phyloP scores from a whole-genome alignment of 2,113 vertebrate genomes.

The Eptesicus fuscus region DNA sequence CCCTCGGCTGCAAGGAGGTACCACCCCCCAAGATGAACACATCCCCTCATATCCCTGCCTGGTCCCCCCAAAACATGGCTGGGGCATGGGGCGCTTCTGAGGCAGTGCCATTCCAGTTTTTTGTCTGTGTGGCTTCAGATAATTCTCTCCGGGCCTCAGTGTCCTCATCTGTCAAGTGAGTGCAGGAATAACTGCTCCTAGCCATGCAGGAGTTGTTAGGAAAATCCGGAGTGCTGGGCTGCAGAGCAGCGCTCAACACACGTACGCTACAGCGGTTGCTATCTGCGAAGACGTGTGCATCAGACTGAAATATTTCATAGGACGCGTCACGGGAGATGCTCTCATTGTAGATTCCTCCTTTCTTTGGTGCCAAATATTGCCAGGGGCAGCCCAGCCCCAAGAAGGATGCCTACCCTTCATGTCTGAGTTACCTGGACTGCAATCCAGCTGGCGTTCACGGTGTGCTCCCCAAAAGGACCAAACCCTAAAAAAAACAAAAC shows the following conservation, averaged over 20 bases:
- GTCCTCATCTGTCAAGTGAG: neutral
- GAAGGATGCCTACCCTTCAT: neutral
- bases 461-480: constrained; percentile 86
- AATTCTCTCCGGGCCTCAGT: neutral
- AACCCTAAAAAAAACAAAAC: constrained; percentile 82
- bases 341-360: neutral
- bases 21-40: neutral
- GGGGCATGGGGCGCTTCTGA: neutral
- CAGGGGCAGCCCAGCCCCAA: neutral
- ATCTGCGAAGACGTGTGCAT: neutral
- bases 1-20: neutral
- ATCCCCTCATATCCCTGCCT: neutral
- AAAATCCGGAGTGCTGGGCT: neutral
- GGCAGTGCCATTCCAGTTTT: neutral
- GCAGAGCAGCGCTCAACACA: neutral
- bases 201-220: neutral
- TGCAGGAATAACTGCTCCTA: neutral
- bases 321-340: neutral
- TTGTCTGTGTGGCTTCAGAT: neutral
- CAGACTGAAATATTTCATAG: neutral
- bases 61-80: too few species aligned
- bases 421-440: constrained; percentile 84
- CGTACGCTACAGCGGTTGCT: accelerated
- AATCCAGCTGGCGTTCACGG: constrained; percentile 87
- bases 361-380: neutral